Evolutionary conservation across 2,797 vertebrate species (phyloP).

Genomic region (Sitta carolinensis): DNA sequence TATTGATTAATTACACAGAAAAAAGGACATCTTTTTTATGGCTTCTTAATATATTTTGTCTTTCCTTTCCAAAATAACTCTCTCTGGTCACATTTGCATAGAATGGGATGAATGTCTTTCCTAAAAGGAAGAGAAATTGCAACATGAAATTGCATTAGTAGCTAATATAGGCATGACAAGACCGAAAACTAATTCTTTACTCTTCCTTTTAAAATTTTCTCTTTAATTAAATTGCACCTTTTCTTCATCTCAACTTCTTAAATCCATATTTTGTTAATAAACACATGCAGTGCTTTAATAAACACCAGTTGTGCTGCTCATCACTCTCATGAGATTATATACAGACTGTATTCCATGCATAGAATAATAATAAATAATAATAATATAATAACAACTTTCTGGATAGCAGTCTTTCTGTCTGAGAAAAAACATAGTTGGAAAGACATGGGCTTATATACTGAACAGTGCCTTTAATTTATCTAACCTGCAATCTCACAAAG

Average conservation of each 20-base stretch:
- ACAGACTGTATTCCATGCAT: background rate
- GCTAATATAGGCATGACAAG: background rate
- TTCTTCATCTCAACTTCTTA: background rate
- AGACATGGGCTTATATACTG: background rate
- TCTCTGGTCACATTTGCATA: background rate
- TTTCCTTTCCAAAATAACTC: background rate
- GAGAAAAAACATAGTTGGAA: background rate
- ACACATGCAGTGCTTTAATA: background rate
- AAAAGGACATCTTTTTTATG: background rate
- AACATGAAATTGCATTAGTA: background rate
- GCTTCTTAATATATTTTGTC: background rate
- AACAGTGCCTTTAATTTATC: background rate
- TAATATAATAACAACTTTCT: background rate
- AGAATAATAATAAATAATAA: background rate
- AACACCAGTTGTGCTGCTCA: background rate
- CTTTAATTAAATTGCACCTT: background rate
- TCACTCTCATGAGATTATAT: background rate
- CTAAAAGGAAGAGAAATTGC: background rate
- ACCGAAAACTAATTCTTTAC: background rate
- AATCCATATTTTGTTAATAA: background rate
- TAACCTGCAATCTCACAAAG: background rate
- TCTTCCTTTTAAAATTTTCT: background rate
- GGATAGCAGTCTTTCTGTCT: background rate
- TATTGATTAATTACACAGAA: background rate
- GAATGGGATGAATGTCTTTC: background rate